phyloP scores from a whole-genome alignment of 2,113 vertebrate genomes.

The Vanacampus margaritifer region DNA sequence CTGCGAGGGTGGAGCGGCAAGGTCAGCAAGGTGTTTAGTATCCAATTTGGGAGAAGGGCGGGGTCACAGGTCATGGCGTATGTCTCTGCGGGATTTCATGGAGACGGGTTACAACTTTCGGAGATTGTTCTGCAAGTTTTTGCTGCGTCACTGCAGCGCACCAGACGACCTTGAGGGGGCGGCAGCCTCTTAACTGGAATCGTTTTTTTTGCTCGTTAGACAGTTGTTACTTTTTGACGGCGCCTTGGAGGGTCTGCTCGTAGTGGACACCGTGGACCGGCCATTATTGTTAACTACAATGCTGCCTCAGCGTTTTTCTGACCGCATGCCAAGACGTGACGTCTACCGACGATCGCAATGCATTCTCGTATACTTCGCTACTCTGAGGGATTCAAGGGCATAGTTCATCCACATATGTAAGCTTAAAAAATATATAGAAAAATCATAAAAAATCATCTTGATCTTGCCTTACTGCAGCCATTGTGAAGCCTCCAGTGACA shows the following conservation, averaged over 20 bases:
- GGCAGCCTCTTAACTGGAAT: background rate
- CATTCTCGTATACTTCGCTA: background rate
- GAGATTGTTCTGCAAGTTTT: background rate
- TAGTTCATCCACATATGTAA: background rate
- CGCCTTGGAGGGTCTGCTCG: background rate
- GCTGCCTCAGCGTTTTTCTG: background rate
- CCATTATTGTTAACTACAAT: background rate
- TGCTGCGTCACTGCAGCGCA: background rate
- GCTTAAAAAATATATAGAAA: background rate
- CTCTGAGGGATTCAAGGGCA: background rate
- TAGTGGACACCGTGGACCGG: background rate
- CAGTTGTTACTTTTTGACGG: conserved; percentile 1
- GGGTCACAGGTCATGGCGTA: background rate
- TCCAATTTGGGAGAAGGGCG: background rate
- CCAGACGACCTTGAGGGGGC: background rate
- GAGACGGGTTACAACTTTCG: background rate
- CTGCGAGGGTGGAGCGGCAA: background rate
- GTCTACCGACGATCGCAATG: background rate
- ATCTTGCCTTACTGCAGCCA: too few relatives aligned
- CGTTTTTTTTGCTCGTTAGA: background rate
- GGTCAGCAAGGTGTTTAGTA: background rate
- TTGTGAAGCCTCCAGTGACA: too few relatives aligned
- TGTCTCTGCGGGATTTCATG: background rate
- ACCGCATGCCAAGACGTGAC: background rate
- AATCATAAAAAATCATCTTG: too few relatives aligned